Base-by-base conservation (phyloP, 2,888 invertebrate species). In the Agrilus cyanescens region DNA sequence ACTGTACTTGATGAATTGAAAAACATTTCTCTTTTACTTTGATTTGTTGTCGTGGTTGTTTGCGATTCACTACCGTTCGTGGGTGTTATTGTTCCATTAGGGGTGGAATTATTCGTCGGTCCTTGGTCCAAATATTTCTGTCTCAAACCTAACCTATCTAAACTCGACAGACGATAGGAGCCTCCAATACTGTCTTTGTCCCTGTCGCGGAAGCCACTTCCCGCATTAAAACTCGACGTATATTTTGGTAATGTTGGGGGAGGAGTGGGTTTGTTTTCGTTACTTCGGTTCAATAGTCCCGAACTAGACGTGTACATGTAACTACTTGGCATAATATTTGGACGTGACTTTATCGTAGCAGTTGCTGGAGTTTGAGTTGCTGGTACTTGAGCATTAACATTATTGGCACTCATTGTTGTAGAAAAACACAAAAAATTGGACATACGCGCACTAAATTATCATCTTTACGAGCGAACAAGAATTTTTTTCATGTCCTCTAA, bases 1-100 rank as follows among this genome's bases (percentile, higher is more conserved):
- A 56, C 50, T 40, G 55, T 52, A 55, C 78, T 76, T 42, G 61
- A 52, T 48, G 79, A 76, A 67, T 85, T 85, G 72, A 88, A 88
- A 71, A 88, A 88, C 71, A 86, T 76, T 73, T 88, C 87, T 57
- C 88, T 78, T 73, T 88, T 88, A 65, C 79, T 80, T 71, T 85
- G 85, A 66, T 85, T 75, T 49, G 72, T 70, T 52, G 69, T 68
- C 43, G 69, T 64, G 16, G 51, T 45, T 60, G 70, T 68, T 48
- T 59, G 59, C 12, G 43, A 38, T 32, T 50, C 50, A 36, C 47
- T 53, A 16, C 56, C 62, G 55, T 66, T 52, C 60, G 71, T 70
- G 63, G 72, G 72, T 62, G 72, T 73, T 29, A 55, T 47, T 58
- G 74, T 72, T 32, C 61, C 62, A 53, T 62, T 61, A 25, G 60